Conservation (phyloP, 2,797 vertebrate species). For the Carapus acus region DNA sequence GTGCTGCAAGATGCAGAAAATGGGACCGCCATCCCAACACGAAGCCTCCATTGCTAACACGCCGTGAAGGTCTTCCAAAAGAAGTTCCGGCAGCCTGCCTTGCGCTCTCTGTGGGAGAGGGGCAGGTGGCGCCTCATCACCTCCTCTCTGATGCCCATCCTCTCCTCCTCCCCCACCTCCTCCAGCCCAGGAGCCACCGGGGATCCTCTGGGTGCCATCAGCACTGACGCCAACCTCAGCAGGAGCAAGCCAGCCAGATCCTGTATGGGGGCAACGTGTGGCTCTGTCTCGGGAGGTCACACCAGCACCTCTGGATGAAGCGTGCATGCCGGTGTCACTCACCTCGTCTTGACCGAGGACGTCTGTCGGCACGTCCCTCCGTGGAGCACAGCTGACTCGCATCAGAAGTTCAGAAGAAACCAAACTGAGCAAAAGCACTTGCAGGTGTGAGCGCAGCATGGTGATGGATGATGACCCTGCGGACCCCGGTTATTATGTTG, state of each 20-base stretch:
- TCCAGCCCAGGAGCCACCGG: conserved; percentile 35
- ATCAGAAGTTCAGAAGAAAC: conserved; percentile 50
- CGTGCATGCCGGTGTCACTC: conserved; percentile 11
- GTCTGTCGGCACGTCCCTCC: conserved; percentile 44
- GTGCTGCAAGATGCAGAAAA: background rate
- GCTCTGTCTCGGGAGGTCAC: background rate
- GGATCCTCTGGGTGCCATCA: conserved; percentile 28
- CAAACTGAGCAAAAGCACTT: conserved; percentile 54
- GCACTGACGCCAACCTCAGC: conserved; percentile 56
- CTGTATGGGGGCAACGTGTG: conserved; percentile 36
- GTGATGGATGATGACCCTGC: background rate
- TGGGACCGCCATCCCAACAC: background rate
- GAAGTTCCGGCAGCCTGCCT: conserved; percentile 77
- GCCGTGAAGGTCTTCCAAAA: conserved; percentile 82
- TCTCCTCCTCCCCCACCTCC: conserved; percentile 52
- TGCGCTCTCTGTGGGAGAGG: conserved; percentile 67
- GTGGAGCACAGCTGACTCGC: conserved; percentile 45
- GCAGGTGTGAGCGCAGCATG: conserved; percentile 56
- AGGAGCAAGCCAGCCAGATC: conserved; percentile 54
- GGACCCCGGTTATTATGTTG: background rate
- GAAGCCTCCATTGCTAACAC: conserved; percentile 51
- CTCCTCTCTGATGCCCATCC: conserved; percentile 37
- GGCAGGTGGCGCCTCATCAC: conserved; percentile 63
- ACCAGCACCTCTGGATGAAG: background rate
- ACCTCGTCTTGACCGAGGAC: conserved; percentile 55